A percentile compares a stretch with the other conserved stretches of the same genome.
These are phyloP conservation scores for Chloropsis hardwickii DNA, from an alignment of 2,113 vertebrate species.

Conservation along the genomic window DNA sequence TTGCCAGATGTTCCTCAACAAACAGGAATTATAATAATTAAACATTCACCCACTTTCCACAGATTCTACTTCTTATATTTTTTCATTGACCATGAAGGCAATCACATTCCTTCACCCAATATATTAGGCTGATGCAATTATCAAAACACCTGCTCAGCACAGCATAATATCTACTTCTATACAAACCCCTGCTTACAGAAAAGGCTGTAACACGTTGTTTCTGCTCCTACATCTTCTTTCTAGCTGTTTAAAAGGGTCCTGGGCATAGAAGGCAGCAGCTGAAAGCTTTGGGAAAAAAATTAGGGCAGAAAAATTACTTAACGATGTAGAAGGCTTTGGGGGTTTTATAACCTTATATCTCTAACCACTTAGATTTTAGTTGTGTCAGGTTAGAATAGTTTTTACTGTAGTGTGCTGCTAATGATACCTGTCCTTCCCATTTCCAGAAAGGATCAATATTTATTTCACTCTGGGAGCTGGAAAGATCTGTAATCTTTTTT, in stretches of 20 bases:
- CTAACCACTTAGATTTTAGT: neutral
- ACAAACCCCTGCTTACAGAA: neutral
- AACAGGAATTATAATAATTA: neutral
- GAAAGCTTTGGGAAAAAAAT: neutral
- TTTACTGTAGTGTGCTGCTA: neutral
- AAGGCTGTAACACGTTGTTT: neutral
- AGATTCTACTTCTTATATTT: neutral
- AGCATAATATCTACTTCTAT: neutral
- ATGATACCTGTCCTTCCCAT: neutral
- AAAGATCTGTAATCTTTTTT: neutral
- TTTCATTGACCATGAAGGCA: neutral
- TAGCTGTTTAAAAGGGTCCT: neutral
- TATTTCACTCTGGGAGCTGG: neutral
- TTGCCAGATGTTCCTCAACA: neutral
- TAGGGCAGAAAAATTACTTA: neutral
- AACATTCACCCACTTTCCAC: neutral
- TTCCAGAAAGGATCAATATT: neutral
- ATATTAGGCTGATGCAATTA: neutral
- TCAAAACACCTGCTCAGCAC: neutral
- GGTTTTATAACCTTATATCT: neutral
- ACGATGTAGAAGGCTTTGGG: neutral
- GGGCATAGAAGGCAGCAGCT: neutral
- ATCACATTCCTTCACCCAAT: neutral
- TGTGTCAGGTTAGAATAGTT: neutral
- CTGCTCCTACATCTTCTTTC: neutral